Base-by-base conservation (phyloP, 2,888 invertebrate species). In the Yponomeuta sedellus region DNA sequence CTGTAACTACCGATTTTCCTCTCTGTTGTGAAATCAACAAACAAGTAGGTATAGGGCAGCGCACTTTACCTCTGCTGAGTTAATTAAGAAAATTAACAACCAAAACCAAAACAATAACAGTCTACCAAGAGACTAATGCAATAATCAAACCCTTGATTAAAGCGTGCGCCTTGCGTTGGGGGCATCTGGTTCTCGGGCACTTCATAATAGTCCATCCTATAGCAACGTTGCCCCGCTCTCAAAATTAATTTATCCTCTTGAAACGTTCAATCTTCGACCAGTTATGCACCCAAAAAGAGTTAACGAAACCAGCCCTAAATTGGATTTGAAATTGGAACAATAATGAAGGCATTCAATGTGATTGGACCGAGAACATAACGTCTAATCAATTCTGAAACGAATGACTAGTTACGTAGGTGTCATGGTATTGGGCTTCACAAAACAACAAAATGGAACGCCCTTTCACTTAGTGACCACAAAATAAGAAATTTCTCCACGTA, bases 231-330 rank as follows among this genome's bases (percentile, higher is more conserved):
- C 77, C 82, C 81, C 85, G 86, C 86, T 87, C 83, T 87, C 83
- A 80, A 86, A 84, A 86, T 88, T 88, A 89, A 88, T 88, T 89
- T 82, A 73, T 81, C 86, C 86, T 86, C 88, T 88, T 79, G 87
- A 88, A 83, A 82, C 77, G 77, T 70, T 71, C 44, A 52, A 52
- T 52, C 44, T 16, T 52, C 76, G 77, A 75, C 77, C 73, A 74
- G 77, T 76, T 75, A 72, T 34, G 34, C 34, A 34, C 8, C 34
- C 34, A 86, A 85, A 83, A 80, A 79, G 74, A 83, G 80, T 79
- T 83, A 85, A 86, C 85, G 78, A 84, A 83, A 12, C 62, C 34
- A 12, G n/a, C 19, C 62, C 25, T 62, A n/a, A 59, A 39, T 62
- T 3, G 16, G 39, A 39, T 34, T 62, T 19, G n/a, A 39, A 62